Evolutionary conservation across 1,140 invertebrate species (phyloP).

Genomic region (Copidosoma floridanum): DNA sequence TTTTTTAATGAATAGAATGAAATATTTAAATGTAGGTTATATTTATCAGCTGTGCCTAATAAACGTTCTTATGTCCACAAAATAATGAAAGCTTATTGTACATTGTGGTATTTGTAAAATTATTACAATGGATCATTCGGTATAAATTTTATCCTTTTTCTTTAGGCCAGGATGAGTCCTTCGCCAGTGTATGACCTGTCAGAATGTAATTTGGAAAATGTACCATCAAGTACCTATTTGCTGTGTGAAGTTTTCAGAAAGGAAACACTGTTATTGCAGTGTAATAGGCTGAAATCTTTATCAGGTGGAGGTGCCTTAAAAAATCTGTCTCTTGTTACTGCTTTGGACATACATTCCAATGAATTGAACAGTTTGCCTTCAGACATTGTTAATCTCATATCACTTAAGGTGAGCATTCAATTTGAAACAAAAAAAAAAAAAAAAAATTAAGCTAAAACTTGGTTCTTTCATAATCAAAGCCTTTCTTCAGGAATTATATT

Average conservation of each 20-base stretch:
- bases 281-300: slow-evolving; percentile 68
- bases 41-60: too few relatives aligned
- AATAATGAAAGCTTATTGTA: too few relatives aligned
- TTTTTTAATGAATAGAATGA: too few relatives aligned
- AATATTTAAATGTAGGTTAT: too few relatives aligned
- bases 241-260: slow-evolving; percentile 78
- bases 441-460: slow-evolving; percentile 10
- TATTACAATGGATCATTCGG: too few relatives aligned
- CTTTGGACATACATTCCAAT: slow-evolving; percentile 73
- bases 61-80: too few relatives aligned
- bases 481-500: slow-evolving; percentile 62
- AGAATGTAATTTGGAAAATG: slow-evolving; percentile 66
- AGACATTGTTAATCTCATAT: slow-evolving; percentile 63
- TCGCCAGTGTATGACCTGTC: slow-evolving; percentile 74
- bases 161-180: slow-evolving; percentile 70
- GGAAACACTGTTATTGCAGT: slow-evolving; percentile 64
- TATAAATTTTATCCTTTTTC: slow-evolving; percentile 29
- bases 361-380: slow-evolving; percentile 63
- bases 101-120: too few relatives aligned
- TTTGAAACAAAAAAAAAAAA: too few relatives aligned
- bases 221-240: slow-evolving; percentile 73
- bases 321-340: slow-evolving; percentile 67
- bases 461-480: slow-evolving; percentile 1
- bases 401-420: slow-evolving; percentile 56
- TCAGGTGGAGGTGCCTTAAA: slow-evolving; percentile 67